Conservation (phyloP, 2,888 invertebrate genomes). For the Amblyjoppa fuscipennis region DNA sequence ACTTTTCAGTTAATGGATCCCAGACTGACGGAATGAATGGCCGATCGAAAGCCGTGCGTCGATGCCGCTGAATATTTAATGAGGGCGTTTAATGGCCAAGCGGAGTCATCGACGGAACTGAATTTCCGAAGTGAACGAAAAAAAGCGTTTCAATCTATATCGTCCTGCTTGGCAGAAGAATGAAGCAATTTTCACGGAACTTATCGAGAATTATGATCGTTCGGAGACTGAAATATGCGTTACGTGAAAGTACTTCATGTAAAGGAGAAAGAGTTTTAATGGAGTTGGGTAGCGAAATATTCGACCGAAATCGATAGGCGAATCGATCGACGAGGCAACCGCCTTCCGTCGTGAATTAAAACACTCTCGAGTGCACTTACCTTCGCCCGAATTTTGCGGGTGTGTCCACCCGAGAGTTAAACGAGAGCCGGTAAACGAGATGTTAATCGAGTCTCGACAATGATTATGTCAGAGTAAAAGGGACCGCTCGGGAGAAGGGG, state of each 20-base stretch:
- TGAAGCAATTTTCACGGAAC: conserved; percentile 41
- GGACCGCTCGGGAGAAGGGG: conserved; percentile 6
- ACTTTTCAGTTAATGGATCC: not conserved
- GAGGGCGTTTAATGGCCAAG: conserved; percentile 29
- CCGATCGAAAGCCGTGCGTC: conserved; percentile 7
- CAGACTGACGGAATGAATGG: not conserved
- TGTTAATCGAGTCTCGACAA: conserved; percentile 37
- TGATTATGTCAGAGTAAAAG: conserved; percentile 39
- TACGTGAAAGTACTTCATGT: conserved; percentile 59
- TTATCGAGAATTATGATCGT: conserved; percentile 55
- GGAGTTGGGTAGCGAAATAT: conserved; percentile 13
- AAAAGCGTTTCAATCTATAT: conserved; percentile 40
- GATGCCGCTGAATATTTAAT: conserved; percentile 33
- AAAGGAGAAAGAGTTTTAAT: conserved; percentile 41
- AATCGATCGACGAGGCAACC: conserved; percentile 37
- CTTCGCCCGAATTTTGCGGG: conserved; percentile 44
- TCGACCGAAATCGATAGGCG: conserved; percentile 48
- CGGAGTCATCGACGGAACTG: conserved; percentile 21
- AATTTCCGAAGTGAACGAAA: conserved; percentile 22
- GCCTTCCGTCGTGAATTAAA: conserved; percentile 32
- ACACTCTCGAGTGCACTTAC: conserved; percentile 37
- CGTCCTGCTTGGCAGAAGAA: conserved; percentile 30
- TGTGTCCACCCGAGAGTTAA: conserved; percentile 22
- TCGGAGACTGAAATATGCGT: conserved; percentile 28
- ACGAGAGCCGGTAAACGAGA: conserved; percentile 17